Percentiles rank a stretch among this genome's conserved stretches.
phyloP scores from a whole-genome alignment of 2,113 vertebrate genomes.

The Pongo abelii region DNA sequence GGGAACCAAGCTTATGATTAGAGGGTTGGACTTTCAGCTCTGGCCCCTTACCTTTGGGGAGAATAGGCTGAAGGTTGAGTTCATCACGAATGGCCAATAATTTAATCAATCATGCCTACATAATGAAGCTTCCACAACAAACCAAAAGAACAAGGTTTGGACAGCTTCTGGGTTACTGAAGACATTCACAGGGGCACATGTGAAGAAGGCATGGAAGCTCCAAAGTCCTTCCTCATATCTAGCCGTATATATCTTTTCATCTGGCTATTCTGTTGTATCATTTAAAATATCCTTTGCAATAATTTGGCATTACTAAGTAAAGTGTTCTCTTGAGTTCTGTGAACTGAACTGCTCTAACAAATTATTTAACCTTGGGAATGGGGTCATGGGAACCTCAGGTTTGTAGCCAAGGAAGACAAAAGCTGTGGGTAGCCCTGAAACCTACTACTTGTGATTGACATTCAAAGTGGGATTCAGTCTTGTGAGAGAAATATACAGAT shows the following conservation, averaged over 20 bases:
- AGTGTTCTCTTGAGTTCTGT: neutral
- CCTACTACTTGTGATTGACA: neutral
- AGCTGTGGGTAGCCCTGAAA: neutral
- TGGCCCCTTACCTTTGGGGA: neutral
- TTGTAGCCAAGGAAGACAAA: neutral
- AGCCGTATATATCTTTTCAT: neutral
- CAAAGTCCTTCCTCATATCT: neutral
- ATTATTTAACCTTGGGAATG: neutral
- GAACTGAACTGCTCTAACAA: neutral
- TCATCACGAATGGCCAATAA: neutral
- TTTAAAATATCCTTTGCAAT: neutral
- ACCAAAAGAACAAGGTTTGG: neutral
- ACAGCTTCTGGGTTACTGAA: neutral
- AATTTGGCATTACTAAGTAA: neutral
- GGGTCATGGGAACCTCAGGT: neutral
- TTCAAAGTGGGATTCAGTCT: neutral
- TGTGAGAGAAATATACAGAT: neutral
- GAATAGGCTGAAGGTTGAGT: neutral
- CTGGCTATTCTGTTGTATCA: neutral
- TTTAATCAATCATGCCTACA: neutral
- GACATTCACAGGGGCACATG: rapidly evolving
- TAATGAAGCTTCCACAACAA: neutral
- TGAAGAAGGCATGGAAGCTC: neutral
- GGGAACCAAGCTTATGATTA: neutral
- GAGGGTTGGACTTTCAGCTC: neutral